Base-by-base conservation (phyloP, 2,888 invertebrate genomes). In the Julus scandinavius region DNA sequence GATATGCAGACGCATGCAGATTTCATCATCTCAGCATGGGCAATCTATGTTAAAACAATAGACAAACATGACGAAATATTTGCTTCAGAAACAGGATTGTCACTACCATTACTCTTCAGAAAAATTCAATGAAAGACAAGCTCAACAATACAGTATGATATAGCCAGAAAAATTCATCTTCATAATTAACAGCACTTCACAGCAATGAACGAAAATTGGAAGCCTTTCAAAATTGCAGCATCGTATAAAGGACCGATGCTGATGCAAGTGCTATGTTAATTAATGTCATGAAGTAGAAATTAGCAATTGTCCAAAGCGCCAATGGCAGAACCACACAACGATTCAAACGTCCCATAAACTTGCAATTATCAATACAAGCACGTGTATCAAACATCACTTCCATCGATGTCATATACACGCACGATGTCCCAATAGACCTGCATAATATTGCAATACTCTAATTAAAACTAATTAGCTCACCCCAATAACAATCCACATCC, bases 391-490 rank as follows among this genome's bases (percentile, higher is more conserved):
- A 20, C 49, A 85, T 41, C 41, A 29, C 11, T 72, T 72, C 29
- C 29, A 29, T 72, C 29, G 29, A 11, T 13, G 29, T 29, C 72
- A 72, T 72, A 72, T 29, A 72, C 72, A 72, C 29, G 29, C 11
- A 72, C 72, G 72, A 72, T 29, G 72, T 20, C 29, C 72, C 72
- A 72, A 72, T 29, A n/a, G 85, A 7, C 41, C 85, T 49, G 20
- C 40, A 85, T 85, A n/a, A 85, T 49, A 41, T 11, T 85, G 20
- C 85, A 41, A 41, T 85, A 85, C 85, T 85, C 85, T 85, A 85
- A 85, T 85, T 85, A 85, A 41, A 85, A 85, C 85, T 85, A 85
- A 85, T 85, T 85, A 85, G 85, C 6, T 49, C 41, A 49, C 41
- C 85, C 45, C 85, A 85, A 85, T 85, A 49, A 49, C 7, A 85